Base-by-base conservation (phyloP, 2,797 vertebrate species). In the Sebastes diaconus region DNA sequence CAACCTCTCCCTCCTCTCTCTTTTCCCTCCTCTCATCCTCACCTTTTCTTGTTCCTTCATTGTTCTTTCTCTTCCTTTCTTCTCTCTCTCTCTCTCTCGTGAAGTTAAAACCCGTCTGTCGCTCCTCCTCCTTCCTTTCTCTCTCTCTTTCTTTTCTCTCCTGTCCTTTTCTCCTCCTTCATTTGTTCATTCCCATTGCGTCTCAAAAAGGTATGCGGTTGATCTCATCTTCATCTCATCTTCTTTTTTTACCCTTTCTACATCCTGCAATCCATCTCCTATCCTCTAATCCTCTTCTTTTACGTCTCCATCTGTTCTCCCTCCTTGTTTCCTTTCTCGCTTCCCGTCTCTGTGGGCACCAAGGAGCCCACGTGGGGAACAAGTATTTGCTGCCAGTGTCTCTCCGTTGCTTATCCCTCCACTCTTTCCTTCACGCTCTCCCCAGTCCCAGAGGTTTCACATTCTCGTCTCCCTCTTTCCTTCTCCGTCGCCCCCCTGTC, bases 311-410 rank as follows among this genome's bases (percentile, higher is more conserved):
- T 92, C 80, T 84, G 76, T 84, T 86, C 79, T 85, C 13, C 20
- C 34, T 75, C 60, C 67, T 52, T 32, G 14, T 85, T 84, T 88
- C 61, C 34, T 79, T 68, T 77, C 80, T 77, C 65, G 42, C 76
- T 75, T 84, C 70, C 70, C 42, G 61, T 85, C 85, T 81, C 85
- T 58, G 55, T 63, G 36, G 81, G 70, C 85, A 81, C 46, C 68
- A 55, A 55, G 69, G 69, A 86, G 72, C 80, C 75, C 84, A 88
- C 34, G 29, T 77, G 74, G 79, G 68, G 74, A 82, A 65, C 52
- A 79, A 75, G 34, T 75, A 89, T 86, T 91, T 84, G 79, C 85
- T 90, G 75, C 75, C 73, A 83, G 72, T 72, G 36, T 82, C 71
- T 88, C 72, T 88, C 74, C 84, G 85, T 88, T 73, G 73, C 82